A percentile compares a stretch with the other conserved stretches of the same genome.
These are phyloP conservation scores for Dysidea cf. avara DNA, from an alignment of 37 sponge, comb jelly and placozoan species.

Conservation along the genomic window DNA sequence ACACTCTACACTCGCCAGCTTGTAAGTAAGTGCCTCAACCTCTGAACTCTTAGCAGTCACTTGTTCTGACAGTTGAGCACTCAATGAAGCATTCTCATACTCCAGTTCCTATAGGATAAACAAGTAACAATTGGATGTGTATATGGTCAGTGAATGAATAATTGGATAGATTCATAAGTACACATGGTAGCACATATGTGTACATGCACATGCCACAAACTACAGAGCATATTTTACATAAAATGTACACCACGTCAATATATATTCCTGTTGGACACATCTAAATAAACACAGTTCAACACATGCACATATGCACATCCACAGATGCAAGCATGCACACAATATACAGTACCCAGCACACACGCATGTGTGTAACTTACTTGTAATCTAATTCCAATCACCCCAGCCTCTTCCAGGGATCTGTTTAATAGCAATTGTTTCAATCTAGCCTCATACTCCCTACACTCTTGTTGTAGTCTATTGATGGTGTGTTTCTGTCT, in stretches of 20 bases:
- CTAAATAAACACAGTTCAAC: not conserved
- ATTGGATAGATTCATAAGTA: too few relatives aligned
- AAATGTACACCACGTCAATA: too few relatives aligned
- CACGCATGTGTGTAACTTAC: too few relatives aligned
- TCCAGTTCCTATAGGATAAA: slow-evolving; percentile 33
- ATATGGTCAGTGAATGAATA: not conserved
- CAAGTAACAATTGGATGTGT: not conserved
- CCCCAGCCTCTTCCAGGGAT: not conserved
- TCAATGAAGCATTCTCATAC: slow-evolving; percentile 13
- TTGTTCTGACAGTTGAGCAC: slow-evolving; percentile 8
- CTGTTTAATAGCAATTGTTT: not conserved
- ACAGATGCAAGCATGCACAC: not conserved
- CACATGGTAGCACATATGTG: too few relatives aligned
- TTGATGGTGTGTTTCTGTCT: slow-evolving; percentile 44
- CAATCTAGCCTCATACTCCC: slow-evolving; percentile 24
- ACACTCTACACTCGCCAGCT: slow-evolving; percentile 38
- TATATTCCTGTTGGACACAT: too few relatives aligned
- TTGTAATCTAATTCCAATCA: slow-evolving; percentile 6
- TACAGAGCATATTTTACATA: too few relatives aligned
- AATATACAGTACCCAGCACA: not conserved
- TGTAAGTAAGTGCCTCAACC: slow-evolving; percentile 19
- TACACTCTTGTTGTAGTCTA: slow-evolving; percentile 31
- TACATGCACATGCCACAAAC: too few relatives aligned
- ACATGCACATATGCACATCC: not conserved
- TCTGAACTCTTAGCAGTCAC: slow-evolving; percentile 2